These are phyloP conservation scores for Lithosia quadra DNA, from an alignment of 2,888 invertebrate genomes.

Conservation along the genomic window DNA sequence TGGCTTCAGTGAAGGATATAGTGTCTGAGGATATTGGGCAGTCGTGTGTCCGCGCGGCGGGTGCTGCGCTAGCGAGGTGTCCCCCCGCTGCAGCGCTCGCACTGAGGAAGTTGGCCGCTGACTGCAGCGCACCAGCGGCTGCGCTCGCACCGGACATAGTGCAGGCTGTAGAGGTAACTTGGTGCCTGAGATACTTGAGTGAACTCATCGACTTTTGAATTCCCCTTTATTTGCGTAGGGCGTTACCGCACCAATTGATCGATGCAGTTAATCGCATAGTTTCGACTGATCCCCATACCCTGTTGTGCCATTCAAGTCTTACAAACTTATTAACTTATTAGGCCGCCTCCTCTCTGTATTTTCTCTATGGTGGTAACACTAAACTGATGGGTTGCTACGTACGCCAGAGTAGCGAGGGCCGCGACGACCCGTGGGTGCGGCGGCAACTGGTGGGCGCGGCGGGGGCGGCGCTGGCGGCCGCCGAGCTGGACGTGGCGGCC, in stretches of 20 bases:
- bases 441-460: constrained; percentile 83
- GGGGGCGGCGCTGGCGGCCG: constrained; percentile 79
- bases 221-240: no score
- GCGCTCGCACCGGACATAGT: constrained; percentile 93
- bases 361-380: background rate
- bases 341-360: background rate
- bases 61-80: constrained; percentile 87
- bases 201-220: background rate
- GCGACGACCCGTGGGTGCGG: constrained; percentile 80
- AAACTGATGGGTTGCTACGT: background rate
- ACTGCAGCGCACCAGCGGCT: constrained; percentile 91
- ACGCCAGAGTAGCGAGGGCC: constrained; percentile 57
- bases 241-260: no score
- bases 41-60: constrained; percentile 77
- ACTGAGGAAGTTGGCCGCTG: constrained; percentile 94
- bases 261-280: no score
- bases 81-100: constrained; percentile 94
- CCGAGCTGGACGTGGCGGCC: constrained; percentile 69
- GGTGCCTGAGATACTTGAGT: background rate
- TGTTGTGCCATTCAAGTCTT: no score
- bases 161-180: constrained; percentile 88
- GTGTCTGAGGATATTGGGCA: constrained; percentile 62
- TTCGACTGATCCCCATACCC: no score
- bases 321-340: no score
- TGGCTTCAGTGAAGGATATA: constrained; percentile 75